Base-by-base conservation (phyloP, 53 echinoderm and acorn worm genomes). In the Temnopleurus reevesii region DNA sequence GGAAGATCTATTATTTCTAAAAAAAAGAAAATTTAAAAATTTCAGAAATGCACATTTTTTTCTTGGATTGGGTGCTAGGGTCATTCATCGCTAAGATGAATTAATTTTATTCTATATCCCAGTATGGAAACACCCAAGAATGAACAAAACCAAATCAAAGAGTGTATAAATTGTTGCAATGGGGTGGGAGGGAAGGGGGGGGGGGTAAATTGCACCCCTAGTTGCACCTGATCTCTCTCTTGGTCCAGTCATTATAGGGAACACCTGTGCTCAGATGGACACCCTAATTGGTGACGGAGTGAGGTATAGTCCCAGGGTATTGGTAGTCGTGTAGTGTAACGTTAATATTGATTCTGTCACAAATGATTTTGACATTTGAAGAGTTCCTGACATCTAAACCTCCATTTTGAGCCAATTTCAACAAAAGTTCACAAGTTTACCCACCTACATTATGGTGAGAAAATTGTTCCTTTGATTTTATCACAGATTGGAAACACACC, bases 271-370 rank as follows among this genome's bases (percentile, higher is more conserved):
- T 34, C 86, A n/a, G 29, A 34, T 47, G 19, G 56, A 59, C 86
- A 44, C 59, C 23, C 5, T 85, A 85, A 85, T 85, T 85, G 86
- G 35, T 38, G 59, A 25, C 60, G 86, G 86, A 61, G 59, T 46
- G 23, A 44, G 55, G 43, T 34, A 12, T 44, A 4, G 26, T 60
- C 86, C 61, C 86, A 60, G 59, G 86, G 86, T 60, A 60, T 44
- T 45, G 86, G 59, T 85, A 60, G 36, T 28, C 8, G 86, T 60
- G 86, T 59, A 60, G 63, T 59, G 45, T 49, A 38, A 60, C 86
- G 43, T 45, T 59, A 85, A 85, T 85, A 85, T 60, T 49, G 86
- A 45, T 85, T 85, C 86, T 85, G 86, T 85, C 86, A 85, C 38
- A 60, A 85, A 23, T 45, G 18, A 85, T 85, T 60, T 60, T 15